Percentiles rank a stretch among this genome's conserved stretches.
These are phyloP conservation scores for Phlogophora meticulosa DNA, from an alignment of 2,888 invertebrate genomes.

Conservation along the genomic window DNA sequence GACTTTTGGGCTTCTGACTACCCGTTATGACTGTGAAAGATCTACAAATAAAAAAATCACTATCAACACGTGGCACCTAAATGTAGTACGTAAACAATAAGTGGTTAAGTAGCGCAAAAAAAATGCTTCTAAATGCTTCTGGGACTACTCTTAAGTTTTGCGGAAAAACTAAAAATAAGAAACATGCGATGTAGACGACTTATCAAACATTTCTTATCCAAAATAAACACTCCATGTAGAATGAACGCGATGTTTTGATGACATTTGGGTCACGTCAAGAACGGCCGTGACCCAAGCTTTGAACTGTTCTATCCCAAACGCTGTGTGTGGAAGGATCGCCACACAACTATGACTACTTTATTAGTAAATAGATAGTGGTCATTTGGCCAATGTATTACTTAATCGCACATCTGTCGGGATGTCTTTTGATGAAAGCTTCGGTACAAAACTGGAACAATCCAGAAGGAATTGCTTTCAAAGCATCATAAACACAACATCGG, in stretches of 20 bases:
- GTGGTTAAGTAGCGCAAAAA: too few relatives aligned
- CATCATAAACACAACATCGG: neutral
- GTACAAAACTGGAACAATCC: neutral
- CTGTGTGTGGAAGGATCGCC: conserved; percentile 30
- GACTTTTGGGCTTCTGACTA: too few relatives aligned
- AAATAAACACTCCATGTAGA: conserved; percentile 18
- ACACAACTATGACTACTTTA: conserved; percentile 6
- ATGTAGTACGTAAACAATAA: too few relatives aligned
- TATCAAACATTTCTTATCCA: conserved; percentile 26
- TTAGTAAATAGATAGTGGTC: neutral
- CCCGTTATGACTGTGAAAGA: too few relatives aligned
- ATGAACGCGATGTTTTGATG: conserved; percentile 24
- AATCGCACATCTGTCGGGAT: too few relatives aligned
- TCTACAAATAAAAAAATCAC: too few relatives aligned
- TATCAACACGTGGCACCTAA: too few relatives aligned
- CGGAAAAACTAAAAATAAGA: conserved; percentile 3
- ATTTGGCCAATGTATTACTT: conserved; percentile 4
- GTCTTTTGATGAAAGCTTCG: neutral
- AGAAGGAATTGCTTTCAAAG: neutral
- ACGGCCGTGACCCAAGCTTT: conserved; percentile 50
- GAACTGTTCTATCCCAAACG: conserved; percentile 32
- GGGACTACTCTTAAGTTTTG: too few relatives aligned
- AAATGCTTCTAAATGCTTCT: too few relatives aligned
- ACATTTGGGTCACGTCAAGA: conserved; percentile 53
- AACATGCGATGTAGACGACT: conserved; percentile 8